Conservation (phyloP, 2,797 vertebrate species). For the Tenualosa ilisha region DNA sequence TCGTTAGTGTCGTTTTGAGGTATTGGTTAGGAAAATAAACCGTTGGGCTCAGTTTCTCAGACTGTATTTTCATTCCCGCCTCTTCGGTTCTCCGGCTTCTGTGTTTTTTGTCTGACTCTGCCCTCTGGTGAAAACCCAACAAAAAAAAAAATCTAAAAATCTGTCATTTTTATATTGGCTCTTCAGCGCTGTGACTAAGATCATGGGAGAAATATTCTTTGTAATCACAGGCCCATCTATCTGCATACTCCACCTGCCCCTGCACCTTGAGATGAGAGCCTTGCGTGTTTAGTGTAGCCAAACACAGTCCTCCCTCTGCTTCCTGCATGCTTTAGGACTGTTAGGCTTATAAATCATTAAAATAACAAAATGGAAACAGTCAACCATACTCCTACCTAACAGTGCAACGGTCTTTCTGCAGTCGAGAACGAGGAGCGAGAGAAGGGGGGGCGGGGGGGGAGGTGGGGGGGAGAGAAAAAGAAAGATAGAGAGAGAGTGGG, state of each 20-base stretch:
- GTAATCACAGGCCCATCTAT: not conserved
- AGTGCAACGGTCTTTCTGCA: slow-evolving; percentile 41
- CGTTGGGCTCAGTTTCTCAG: not conserved
- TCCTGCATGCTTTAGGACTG: slow-evolving; percentile 25
- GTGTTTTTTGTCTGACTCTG: not conserved
- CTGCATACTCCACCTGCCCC: not conserved
- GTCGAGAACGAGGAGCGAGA: slow-evolving; percentile 28
- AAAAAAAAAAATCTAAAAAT: not conserved
- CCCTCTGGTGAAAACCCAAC: not conserved
- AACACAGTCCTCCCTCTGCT: slow-evolving; percentile 31
- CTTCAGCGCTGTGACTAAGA: not conserved
- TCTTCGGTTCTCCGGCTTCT: not conserved
- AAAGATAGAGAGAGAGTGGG: slow-evolving; percentile 19
- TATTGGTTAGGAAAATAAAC: slow-evolving; percentile 9
- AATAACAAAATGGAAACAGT: slow-evolving; percentile 49
- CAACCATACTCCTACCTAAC: slow-evolving; percentile 43
- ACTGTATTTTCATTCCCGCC: not conserved
- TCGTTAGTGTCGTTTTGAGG: slow-evolving; percentile 14
- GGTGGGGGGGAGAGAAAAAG: slow-evolving; percentile 27
- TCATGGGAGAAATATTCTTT: not conserved
- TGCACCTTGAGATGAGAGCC: not conserved
- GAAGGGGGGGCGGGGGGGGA: slow-evolving; percentile 22
- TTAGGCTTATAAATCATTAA: slow-evolving; percentile 52
- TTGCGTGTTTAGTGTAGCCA: slow-evolving; percentile 5
- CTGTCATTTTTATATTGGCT: not conserved